Base-by-base conservation (phyloP, 2,113 vertebrate species). In the Carettochelys insculpta region DNA sequence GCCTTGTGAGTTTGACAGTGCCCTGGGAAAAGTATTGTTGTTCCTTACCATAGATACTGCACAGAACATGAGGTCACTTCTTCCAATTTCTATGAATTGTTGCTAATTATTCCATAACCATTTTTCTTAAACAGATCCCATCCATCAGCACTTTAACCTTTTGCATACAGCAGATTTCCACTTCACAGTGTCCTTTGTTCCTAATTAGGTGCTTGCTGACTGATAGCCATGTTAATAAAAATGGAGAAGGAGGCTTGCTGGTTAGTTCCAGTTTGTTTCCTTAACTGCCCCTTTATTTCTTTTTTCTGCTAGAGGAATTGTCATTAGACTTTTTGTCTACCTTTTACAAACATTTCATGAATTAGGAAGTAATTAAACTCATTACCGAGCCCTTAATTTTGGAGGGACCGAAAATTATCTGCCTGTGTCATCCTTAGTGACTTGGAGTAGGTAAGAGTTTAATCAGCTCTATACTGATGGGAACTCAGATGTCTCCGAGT, bases 201-300 rank as follows among this genome's bases (percentile, higher is more conserved):
- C 91, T 94, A 90, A 95, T 96, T 45, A 89, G 0, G 31, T 65
- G 48, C 76, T 90, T 50, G 94, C 92, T 95, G 96, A 92, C 51
- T 90, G 96, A 96, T 92, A 82, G 81, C 94, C 48, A 25, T 3
- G 96, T 92, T 80, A 95, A 95, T 96, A 96, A 92, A 84, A 82
- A 31, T 61, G 88, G n/a, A 92, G 84, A n/a, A 85, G 88, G 96
- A 92, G 95, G 88, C 85, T 90, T 83, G 13, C 85, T 92, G 71
- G 13, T 75, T 75, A 75, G 41, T 75, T 75, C 71, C 41, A 43
- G 25, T 75, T 75, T 73, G 88, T 94, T 75, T 95, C 92, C 88
- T 86, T 84, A 95, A 96, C 91, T 71, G 82, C 91, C 92, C 89
- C 87, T 92, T 71, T 61, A 87, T 80, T 86, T 82, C 91, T 92